Evolutionary conservation across 1,140 invertebrate genomes (phyloP), one percentile per base, ranked within the genome.

Genomic region (Adelges cooleyi): DNA sequence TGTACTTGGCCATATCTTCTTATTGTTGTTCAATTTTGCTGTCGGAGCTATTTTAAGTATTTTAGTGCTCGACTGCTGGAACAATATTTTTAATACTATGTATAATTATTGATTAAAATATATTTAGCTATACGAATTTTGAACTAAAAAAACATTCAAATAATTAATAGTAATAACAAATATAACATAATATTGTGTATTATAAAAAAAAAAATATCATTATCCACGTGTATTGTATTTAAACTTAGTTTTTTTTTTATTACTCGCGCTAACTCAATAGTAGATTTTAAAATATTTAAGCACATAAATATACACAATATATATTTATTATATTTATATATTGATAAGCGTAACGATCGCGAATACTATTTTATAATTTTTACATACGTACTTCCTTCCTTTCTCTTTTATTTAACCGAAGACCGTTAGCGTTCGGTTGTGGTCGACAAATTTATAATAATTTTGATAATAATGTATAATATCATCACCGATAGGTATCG

Each of bases 191-290:
- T 46, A 59, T 46, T 23, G 46, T 46, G n/a, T 33, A 59, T n/a
- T 44, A 44, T 44, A 11, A 44, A 11, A 44, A 44, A 44, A n/a
- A 8, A 44, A 11, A 59, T 36, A 59, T 15, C 10, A 59, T 46
- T 44, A 23, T 59, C 17, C 25, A 44, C 23, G 23, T 44, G 42
- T n/a, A 5, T 40, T 33, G 25, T 59, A 29, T 59, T 29, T 29
- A 46, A 46, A 44, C 3, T 59, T 59, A 59, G 54, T 59, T 44
- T 46, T 44, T 59, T 56, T 52, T 59, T 46, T 59, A 59, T 59
- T 59, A 59, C 40, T 59, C 27, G 54, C 42, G 40, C 42, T 46
- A 59, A 59, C 25, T 59, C 23, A 44, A 22, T 11, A 17, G 25
- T 46, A 59, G 40, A 44, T 46, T 13, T 33, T 33, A 6, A 11